Base-by-base conservation (phyloP, 92 coral and sea anemone genomes). In the Zoanthus gigantus region DNA sequence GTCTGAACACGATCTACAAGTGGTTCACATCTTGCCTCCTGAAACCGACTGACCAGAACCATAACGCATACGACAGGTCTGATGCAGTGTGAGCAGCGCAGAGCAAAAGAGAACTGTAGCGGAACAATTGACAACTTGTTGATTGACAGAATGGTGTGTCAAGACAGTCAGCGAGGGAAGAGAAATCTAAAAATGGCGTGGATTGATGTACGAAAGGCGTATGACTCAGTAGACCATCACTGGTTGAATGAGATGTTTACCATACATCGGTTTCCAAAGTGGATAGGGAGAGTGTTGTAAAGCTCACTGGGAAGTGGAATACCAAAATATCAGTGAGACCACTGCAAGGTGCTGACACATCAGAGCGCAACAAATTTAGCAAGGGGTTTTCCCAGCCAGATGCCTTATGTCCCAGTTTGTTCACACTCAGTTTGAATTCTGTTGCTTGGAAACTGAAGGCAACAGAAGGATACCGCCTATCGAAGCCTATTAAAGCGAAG, bases 341-440 rank as follows among this genome's bases (percentile, higher is more conserved):
- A 57, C 44, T 31, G 86, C 75, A 57, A 82, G 74, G 86, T 28
- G 23, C 34, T 18, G 86, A 17, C n/a, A 63, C 68, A 82, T 50
- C 23, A 9, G 74, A 30, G 86, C 45, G 17, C 53, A 82, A 65
- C 18, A 17, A 60, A 16, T 63, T 82, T 72, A 82, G 63, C 75
- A 81, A 81, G 74, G 86, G 86, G 12, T 46, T 81, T n/a, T 76
- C 16, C 28, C 86, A 82, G 47, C 76, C 76, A 14, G 86, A 82
- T 31, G 75, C 86, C 7, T 61, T 30, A 6, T 63, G 48, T 32
- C 75, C 76, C 46, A 76, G 16, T 14, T 18, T 4, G 42, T 37
- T 37, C 4, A 37, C 4, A 4, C 42, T 37, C 42, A 37, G 42
- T 4, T 37, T 37, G 73, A 67, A 67, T n/a, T 66, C 77, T 44